Conservation (phyloP, 2,888 invertebrate species). For the Syrista parreyssii region DNA sequence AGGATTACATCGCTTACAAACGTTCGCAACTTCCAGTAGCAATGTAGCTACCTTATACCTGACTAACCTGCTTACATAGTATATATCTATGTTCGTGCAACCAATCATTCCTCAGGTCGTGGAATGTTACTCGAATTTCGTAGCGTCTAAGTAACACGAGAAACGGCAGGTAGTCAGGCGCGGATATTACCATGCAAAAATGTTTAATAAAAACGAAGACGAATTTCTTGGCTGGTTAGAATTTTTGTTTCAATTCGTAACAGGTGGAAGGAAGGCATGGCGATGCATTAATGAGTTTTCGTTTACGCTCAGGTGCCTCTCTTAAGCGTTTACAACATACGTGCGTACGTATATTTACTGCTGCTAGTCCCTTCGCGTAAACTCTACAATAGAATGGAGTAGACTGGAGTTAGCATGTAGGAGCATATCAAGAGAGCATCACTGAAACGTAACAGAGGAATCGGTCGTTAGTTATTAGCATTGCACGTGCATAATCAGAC, state of each 20-base stretch:
- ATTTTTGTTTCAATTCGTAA: constrained; percentile 6
- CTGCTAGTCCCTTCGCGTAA: neutral
- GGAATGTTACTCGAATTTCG: neutral
- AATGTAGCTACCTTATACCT: neutral
- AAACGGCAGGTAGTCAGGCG: neutral
- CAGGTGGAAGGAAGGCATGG: constrained; percentile 19
- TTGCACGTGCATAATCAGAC: neutral
- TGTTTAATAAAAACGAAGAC: neutral
- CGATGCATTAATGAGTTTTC: constrained; percentile 20
- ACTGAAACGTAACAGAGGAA: neutral
- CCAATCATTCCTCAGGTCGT: neutral
- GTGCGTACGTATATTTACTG: constrained; percentile 6
- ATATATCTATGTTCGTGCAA: neutral
- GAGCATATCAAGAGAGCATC: neutral
- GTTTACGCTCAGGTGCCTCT: constrained; percentile 54
- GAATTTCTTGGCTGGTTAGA: neutral
- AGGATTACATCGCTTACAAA: neutral
- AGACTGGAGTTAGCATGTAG: neutral
- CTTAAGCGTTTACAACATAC: constrained; percentile 36
- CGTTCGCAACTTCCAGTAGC: neutral
- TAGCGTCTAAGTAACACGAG: neutral
- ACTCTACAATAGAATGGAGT: neutral
- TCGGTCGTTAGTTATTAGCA: neutral
- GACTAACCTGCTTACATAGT: neutral
- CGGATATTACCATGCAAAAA: neutral